phyloP scores from a whole-genome alignment of 2,888 invertebrate genomes.

The Luperina testacea region DNA sequence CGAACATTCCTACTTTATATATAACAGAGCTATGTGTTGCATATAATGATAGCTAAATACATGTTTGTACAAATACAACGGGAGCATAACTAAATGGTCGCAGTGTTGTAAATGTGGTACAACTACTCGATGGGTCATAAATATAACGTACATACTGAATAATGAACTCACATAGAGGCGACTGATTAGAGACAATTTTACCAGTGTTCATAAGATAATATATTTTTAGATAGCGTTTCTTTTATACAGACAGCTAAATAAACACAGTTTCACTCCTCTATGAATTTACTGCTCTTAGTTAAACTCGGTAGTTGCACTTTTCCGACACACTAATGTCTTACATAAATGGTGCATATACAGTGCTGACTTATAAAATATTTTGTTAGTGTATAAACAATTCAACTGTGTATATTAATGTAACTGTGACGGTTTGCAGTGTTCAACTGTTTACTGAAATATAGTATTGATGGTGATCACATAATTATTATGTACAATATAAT shows the following conservation, averaged over 20 bases:
- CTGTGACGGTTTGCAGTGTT: slow-evolving; percentile 11
- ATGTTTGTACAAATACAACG: slow-evolving; percentile 7
- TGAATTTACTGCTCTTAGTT: background rate
- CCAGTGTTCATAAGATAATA: background rate
- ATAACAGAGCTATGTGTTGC: background rate
- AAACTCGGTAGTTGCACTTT: background rate
- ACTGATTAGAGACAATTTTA: background rate
- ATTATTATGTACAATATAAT: slow-evolving; percentile 23
- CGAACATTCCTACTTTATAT: slow-evolving; percentile 1
- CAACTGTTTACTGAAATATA: slow-evolving; percentile 32
- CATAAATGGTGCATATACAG: slow-evolving; percentile 30
- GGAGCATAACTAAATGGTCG: background rate
- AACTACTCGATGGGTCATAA: background rate
- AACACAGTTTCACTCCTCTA: background rate
- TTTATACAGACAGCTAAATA: background rate
- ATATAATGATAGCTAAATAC: slow-evolving; percentile 3
- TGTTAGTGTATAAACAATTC: slow-evolving; percentile 5
- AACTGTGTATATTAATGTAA: slow-evolving; percentile 22
- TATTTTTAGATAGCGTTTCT: background rate
- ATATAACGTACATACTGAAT: background rate
- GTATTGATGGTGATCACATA: slow-evolving; percentile 55
- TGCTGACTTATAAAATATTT: slow-evolving; percentile 7
- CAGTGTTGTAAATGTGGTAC: background rate
- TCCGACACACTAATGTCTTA: background rate
- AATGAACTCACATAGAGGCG: background rate